These are phyloP conservation scores for Vulpes ferrilata DNA, from an alignment of 2,113 vertebrate genomes.

Conservation along the genomic window DNA sequence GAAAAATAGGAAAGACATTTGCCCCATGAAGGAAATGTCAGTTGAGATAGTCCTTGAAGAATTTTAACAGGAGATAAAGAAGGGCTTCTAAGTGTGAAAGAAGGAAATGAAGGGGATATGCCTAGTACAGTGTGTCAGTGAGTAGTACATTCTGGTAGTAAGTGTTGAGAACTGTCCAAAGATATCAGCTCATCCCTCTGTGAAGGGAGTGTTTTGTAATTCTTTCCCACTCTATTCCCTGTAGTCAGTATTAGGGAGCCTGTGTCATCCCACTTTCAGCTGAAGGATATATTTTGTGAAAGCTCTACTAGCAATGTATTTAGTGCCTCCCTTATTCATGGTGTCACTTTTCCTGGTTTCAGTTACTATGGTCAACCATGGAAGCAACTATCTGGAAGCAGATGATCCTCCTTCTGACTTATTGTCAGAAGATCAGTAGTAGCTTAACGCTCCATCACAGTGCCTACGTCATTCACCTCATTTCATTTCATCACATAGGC, in stretches of 20 bases:
- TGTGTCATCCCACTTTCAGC: not conserved
- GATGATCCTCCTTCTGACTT: not conserved
- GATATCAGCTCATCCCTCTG: not conserved
- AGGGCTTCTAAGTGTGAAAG: not conserved
- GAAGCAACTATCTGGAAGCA: not conserved
- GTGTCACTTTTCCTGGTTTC: not conserved
- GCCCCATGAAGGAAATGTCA: slow-evolving; percentile 33
- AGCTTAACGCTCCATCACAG: not conserved
- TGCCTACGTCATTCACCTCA: not conserved
- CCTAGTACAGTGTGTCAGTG: not conserved
- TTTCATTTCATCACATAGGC: not conserved
- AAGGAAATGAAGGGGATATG: not conserved
- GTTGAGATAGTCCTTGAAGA: slow-evolving; percentile 21
- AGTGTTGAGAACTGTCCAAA: not conserved
- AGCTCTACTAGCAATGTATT: not conserved
- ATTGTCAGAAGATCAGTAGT: not conserved
- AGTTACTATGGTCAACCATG: not conserved
- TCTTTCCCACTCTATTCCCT: not conserved
- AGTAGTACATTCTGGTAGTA: not conserved
- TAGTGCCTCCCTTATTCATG: not conserved
- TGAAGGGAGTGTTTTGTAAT: not conserved
- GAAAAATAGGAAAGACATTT: slow-evolving; percentile 18
- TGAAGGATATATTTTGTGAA: slow-evolving; percentile 46
- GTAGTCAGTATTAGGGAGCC: not conserved
- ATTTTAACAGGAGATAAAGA: slow-evolving; percentile 40